These are phyloP conservation scores for Pseudomugil gertrudae DNA, from an alignment of 2,797 vertebrate genomes.

Conservation along the genomic window DNA sequence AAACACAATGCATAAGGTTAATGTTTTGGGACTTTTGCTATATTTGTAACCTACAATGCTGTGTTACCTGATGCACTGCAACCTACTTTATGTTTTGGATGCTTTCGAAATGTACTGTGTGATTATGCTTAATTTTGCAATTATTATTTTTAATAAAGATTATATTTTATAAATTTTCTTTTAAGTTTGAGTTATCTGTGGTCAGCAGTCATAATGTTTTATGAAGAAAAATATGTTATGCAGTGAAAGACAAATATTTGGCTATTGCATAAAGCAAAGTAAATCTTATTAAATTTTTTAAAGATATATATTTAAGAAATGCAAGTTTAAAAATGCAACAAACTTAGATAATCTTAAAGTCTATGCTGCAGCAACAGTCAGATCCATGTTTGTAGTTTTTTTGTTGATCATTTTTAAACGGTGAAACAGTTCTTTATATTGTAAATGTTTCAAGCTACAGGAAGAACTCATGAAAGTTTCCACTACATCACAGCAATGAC, in stretches of 20 bases:
- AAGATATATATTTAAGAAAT: background rate
- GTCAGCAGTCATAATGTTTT: background rate
- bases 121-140: constrained; percentile 43
- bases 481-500: constrained; percentile 32
- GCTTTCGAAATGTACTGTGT: constrained; percentile 25
- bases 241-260: background rate
- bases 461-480: constrained; percentile 50
- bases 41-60: constrained; percentile 35
- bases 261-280: background rate
- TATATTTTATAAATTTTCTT: constrained; percentile 73
- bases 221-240: background rate
- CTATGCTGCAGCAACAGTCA: background rate
- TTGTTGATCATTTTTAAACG: constrained; percentile 37
- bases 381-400: constrained; percentile 13
- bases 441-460: constrained; percentile 36
- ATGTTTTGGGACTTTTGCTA: constrained; percentile 48
- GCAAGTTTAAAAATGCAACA: background rate
- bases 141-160: constrained; percentile 72
- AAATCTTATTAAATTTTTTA: background rate
- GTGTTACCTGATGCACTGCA: constrained; percentile 1
- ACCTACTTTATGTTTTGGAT: constrained; percentile 13
- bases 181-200: constrained; percentile 13
- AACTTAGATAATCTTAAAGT: background rate
- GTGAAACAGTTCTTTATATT: constrained; percentile 31
- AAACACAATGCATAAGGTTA: constrained; percentile 33